Evolutionary conservation across 2,113 vertebrate genomes (phyloP).

Genomic region (Erpornis zantholeuca): DNA sequence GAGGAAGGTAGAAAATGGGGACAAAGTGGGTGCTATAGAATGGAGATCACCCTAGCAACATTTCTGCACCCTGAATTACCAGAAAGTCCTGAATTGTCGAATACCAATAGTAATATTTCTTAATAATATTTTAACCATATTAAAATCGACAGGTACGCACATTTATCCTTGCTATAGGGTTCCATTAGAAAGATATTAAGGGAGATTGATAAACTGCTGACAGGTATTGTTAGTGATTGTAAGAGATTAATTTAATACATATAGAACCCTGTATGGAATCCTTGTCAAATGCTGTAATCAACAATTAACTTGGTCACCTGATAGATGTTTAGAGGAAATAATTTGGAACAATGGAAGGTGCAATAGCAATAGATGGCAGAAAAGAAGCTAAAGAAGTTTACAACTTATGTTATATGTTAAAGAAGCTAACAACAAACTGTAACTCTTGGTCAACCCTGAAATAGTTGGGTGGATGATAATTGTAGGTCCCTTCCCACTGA

Average conservation of each 20-base stretch:
- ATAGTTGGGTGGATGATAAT: no score
- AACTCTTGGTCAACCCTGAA: background rate
- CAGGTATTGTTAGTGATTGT: background rate
- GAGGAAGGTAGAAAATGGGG: background rate
- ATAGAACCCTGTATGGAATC: background rate
- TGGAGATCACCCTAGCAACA: background rate
- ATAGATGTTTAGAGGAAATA: background rate
- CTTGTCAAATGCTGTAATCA: background rate
- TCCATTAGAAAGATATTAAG: background rate
- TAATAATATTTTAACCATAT: background rate
- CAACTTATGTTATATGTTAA: no score
- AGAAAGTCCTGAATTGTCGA: background rate
- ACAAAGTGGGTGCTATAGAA: background rate
- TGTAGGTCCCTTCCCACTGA: background rate
- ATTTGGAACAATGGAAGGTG: background rate
- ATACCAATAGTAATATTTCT: background rate
- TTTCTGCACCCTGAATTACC: background rate
- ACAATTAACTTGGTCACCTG: background rate
- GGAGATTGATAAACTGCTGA: background rate
- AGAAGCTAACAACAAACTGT: background rate
- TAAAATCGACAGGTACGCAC: background rate
- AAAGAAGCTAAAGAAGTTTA: no score
- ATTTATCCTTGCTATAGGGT: background rate
- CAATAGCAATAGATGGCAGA: background rate
- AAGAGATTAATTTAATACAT: background rate